These are phyloP conservation scores for Lasioglossum baleicum DNA, from an alignment of 1,140 invertebrate genomes.

Conservation along the genomic window DNA sequence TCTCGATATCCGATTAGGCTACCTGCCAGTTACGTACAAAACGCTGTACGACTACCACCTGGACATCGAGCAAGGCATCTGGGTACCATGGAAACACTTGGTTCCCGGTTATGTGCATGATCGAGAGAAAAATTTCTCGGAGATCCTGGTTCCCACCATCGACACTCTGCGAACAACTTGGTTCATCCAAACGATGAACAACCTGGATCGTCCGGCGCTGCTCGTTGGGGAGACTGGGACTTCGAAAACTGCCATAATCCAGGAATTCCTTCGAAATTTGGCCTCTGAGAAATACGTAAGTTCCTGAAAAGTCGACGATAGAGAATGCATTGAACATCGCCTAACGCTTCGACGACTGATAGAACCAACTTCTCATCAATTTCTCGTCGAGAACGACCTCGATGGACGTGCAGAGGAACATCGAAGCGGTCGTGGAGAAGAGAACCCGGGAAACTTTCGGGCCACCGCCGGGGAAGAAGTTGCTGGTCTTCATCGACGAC, in stretches of 20 bases:
- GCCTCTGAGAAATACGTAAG: slow-evolving; percentile 86
- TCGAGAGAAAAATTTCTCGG: slow-evolving; percentile 84
- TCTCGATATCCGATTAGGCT: slow-evolving; percentile 75
- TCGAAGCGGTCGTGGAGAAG: slow-evolving; percentile 93
- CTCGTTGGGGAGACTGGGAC: slow-evolving; percentile 94
- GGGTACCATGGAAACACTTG: slow-evolving; percentile 92
- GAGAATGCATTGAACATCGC: neutral
- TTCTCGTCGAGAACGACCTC: slow-evolving; percentile 95
- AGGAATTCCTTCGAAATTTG: slow-evolving; percentile 88
- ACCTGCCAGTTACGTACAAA: slow-evolving; percentile 84
- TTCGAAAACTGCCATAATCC: slow-evolving; percentile 93
- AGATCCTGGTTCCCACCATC: slow-evolving; percentile 93
- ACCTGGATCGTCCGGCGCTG: slow-evolving; percentile 88
- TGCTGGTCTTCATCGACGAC: slow-evolving; percentile 95
- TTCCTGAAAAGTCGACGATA: slow-evolving; percentile 27
- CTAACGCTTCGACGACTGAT: slow-evolving; percentile 9
- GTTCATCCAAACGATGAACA: slow-evolving; percentile 89
- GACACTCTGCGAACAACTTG: slow-evolving; percentile 91
- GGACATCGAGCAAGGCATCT: slow-evolving; percentile 85
- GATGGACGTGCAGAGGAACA: slow-evolving; percentile 91
- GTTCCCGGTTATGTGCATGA: slow-evolving; percentile 89
- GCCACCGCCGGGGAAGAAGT: slow-evolving; percentile 90
- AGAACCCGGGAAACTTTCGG: slow-evolving; percentile 93
- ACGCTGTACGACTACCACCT: slow-evolving; percentile 91
- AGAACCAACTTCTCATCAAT: slow-evolving; percentile 90